Percentiles rank a stretch among this genome's conserved stretches.
Evolutionary conservation across 2,888 invertebrate species (phyloP).

Genomic region (Chrysodeixis includens): DNA sequence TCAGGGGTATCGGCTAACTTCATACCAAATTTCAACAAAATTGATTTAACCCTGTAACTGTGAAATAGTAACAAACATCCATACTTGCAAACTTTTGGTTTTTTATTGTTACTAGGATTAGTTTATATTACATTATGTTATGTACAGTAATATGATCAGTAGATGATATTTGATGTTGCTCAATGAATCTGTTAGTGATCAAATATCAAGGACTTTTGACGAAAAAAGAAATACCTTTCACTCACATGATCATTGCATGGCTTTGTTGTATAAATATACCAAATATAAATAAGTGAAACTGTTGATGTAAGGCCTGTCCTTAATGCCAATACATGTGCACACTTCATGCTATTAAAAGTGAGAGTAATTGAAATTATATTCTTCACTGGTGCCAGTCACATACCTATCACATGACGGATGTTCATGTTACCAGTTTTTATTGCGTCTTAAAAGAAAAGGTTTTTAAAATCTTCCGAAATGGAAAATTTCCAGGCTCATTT

Average conservation of each 20-base stretch:
- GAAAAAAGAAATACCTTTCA: constrained; percentile 6
- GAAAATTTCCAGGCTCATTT: too few relatives aligned
- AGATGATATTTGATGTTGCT: too few relatives aligned
- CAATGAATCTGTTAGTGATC: too few relatives aligned
- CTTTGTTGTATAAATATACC: constrained; percentile 29
- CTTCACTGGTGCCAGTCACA: not conserved
- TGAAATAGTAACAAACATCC: too few relatives aligned
- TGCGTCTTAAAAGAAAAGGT: not conserved
- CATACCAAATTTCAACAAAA: too few relatives aligned
- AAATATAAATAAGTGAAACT: constrained; percentile 18
- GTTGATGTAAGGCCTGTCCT: constrained; percentile 15
- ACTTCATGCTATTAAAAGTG: not conserved
- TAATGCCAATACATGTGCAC: constrained; percentile 22
- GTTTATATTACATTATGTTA: too few relatives aligned
- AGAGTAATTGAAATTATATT: constrained; percentile 8
- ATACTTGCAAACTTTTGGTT: too few relatives aligned
- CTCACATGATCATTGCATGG: constrained; percentile 10
- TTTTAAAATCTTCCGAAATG: too few relatives aligned
- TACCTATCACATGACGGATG: constrained; percentile 20
- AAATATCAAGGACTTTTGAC: constrained; percentile 16
- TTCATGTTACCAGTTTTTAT: not conserved
- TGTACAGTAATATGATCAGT: too few relatives aligned
- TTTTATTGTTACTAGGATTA: too few relatives aligned
- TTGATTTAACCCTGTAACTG: too few relatives aligned
- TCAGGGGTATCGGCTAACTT: too few relatives aligned